A percentile compares a stretch with the other conserved stretches of the same genome.
Conservation (phyloP, 2,797 vertebrate species). For the Onychomys leucogaster region DNA sequence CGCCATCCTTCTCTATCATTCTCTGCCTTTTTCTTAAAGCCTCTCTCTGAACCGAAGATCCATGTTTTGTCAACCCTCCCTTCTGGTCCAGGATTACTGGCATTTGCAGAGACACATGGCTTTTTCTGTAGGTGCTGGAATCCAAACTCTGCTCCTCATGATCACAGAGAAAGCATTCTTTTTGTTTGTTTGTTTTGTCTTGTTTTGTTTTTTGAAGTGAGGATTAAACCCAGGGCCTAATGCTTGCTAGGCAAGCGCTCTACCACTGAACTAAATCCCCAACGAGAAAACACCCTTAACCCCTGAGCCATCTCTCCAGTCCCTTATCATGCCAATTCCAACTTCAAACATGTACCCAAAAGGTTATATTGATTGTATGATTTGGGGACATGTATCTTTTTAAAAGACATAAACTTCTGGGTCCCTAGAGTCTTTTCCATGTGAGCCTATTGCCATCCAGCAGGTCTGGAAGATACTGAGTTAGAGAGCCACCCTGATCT, state of each 20-base stretch:
- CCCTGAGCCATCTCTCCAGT: neutral
- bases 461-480: neutral
- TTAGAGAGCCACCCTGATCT: neutral
- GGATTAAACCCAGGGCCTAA: too few relatives aligned
- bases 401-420: neutral
- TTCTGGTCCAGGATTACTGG: neutral
- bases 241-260: too few relatives aligned
- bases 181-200: too few relatives aligned
- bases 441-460: neutral
- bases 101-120: neutral
- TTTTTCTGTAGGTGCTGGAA: neutral
- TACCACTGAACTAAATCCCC: too few relatives aligned
- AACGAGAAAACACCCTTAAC: too few relatives aligned
- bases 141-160: neutral
- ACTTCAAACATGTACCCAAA: neutral
- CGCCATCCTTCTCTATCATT: too few relatives aligned
- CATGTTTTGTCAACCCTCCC: neutral
- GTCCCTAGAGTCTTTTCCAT: neutral
- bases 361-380: neutral
- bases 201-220: too few relatives aligned
- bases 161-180: too few relatives aligned
- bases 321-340: neutral
- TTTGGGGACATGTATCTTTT: neutral
- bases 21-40: neutral
- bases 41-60: neutral